Base-by-base conservation (phyloP, 2,797 vertebrate genomes). In the Tinamus major region DNA sequence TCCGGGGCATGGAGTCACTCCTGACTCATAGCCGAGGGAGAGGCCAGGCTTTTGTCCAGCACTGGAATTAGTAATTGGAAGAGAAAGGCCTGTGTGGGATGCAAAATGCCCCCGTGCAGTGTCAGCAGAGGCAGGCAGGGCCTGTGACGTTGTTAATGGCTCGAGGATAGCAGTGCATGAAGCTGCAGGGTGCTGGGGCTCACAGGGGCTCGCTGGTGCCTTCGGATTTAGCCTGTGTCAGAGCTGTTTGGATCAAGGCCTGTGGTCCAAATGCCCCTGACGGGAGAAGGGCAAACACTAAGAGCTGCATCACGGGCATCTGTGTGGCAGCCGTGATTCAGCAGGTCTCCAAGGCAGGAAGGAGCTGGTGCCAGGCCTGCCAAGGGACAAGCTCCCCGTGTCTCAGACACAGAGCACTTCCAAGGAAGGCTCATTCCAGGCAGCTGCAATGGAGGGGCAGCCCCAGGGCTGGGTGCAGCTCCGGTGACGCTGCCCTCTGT, bases 141-240 rank as follows among this genome's bases (percentile, higher is more conserved):
- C 2, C 2, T 9, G 3, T 27, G 55, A 13, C 5, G 10, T 51
- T 90, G 49, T 33, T 0, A 1, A 31, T 10, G 1, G 11, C 46
- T 59, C 65, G 39, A 67, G 56, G 29, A 53, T 5, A 19, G 26
- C 37, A 49, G 26, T 21, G 27, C 31, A 20, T 16, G 0, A 71
- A 29, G 75, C 68, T 33, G 9, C 46, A 26, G 42, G 29, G 27
- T 49, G 33, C 46, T 46, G 74, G 53, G 46, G 9, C 63, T 81
- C 21, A 5, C 33, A 13, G 44, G 55, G 13, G 26, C 42, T 84
- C 1, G 0, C 44, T 33, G 42, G 58, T 61, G 24, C 77, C 79
- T 71, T 41, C 62, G 49, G 78, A 78, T 29, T 87, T 53, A 23
- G 48, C 15, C 24, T 27, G 14, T 10, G 14, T 7, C 29, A 33